These are phyloP conservation scores for Apteryx mantelli DNA, from an alignment of 2,113 vertebrate species.

Conservation along the genomic window DNA sequence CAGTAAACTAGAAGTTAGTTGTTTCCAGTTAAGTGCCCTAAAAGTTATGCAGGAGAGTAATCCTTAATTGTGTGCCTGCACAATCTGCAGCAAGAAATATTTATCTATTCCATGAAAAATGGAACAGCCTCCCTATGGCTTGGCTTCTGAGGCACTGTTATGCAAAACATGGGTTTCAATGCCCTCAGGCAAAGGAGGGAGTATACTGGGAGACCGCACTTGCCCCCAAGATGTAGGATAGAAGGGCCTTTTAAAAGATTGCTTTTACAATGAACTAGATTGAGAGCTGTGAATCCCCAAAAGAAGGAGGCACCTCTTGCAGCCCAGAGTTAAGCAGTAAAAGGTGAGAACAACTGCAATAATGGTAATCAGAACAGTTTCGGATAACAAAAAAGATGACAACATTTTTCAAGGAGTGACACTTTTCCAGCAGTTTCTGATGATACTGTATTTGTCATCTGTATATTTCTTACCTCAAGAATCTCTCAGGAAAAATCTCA, in stretches of 20 bases:
- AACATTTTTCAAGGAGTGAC: neutral
- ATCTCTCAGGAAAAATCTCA: neutral
- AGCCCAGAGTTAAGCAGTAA: neutral
- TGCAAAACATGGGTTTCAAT: neutral
- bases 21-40: neutral
- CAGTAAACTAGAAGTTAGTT: neutral
- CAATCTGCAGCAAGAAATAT: neutral
- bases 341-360: neutral
- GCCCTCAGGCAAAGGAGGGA: neutral
- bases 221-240: neutral
- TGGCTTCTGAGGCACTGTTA: fast-evolving
- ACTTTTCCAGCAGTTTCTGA: neutral
- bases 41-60: neutral
- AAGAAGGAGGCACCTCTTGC: neutral
- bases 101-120: neutral
- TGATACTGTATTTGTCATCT: neutral
- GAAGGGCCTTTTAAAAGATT: neutral
- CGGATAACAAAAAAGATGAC: neutral
- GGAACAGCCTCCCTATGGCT: neutral
- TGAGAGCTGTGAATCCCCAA: neutral
- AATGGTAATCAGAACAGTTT: neutral
- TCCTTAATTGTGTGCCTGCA: neutral
- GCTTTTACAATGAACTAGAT: neutral
- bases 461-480: neutral
- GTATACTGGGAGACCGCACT: neutral